Evolutionary conservation across 2,797 vertebrate species (phyloP).

Genomic region (Taeniopygia guttata): DNA sequence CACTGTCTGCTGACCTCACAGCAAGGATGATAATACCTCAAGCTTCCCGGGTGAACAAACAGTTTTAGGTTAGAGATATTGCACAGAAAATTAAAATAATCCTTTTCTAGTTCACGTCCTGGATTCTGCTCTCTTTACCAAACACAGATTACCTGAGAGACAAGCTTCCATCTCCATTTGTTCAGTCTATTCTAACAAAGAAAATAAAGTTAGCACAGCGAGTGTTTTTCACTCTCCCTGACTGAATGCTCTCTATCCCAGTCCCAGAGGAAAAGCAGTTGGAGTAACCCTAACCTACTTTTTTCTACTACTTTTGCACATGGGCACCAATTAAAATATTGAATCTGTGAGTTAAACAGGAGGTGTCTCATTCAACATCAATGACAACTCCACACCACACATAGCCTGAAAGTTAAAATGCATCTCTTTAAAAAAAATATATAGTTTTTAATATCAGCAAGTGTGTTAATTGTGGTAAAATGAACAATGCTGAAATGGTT

Average conservation of each 20-base stretch:
- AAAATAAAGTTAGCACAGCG: not conserved
- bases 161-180: not conserved
- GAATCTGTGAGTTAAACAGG: slow-evolving; percentile 65
- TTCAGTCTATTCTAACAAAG: slow-evolving; percentile 11
- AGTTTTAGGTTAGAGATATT: not conserved
- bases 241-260: not conserved
- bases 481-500: slow-evolving; percentile 79
- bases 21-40: not conserved
- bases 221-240: not conserved
- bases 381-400: slow-evolving; percentile 46
- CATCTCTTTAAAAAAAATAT: slow-evolving; percentile 34
- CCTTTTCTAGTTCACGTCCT: not conserved
- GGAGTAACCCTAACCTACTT: slow-evolving; percentile 55
- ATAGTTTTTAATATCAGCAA: slow-evolving; percentile 70
- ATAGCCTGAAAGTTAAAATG: slow-evolving; percentile 62
- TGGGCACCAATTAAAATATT: slow-evolving; percentile 64
- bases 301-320: slow-evolving; percentile 60
- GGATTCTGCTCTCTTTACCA: not conserved
- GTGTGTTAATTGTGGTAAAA: slow-evolving; percentile 78
- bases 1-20: not conserved
- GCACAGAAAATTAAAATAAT: not conserved
- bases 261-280: not conserved
- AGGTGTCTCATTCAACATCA: slow-evolving; percentile 65
- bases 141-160: not conserved
- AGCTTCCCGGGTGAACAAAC: not conserved